Evolutionary conservation across 2,113 vertebrate species (phyloP), one percentile per base, ranked within the genome.

Genomic region (Cariama cristata): DNA sequence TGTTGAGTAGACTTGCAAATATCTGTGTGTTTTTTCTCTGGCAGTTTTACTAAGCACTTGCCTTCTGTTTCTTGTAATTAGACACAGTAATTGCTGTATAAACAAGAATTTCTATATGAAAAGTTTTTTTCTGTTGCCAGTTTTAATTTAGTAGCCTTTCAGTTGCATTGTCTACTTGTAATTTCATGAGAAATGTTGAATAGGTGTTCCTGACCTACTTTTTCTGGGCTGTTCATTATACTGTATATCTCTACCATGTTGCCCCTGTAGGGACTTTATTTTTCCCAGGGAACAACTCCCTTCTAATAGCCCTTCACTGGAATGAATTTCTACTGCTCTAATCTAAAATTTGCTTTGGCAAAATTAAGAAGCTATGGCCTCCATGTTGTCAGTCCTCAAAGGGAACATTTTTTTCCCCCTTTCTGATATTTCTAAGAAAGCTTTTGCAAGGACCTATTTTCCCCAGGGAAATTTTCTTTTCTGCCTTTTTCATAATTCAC

Each of bases 151-250:
- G 26, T 60, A 50, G 33, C 42, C 30, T 94, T 94, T 53, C 47
- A 68, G 53, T 91, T 76, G 49, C 33, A 13, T 64, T 93, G 69
- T 79, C 58, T 84, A 26, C 64, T 64, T 82, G 17, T 33, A 79
- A 73, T 66, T 93, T 95, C 28, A 56, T 52, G 55, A 80, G 45
- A 64, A 62, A 60, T 56, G 67, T 32, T 93, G 80, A 94, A 58
- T 69, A 83, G 53, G 19, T 76, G 40, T 56, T 87, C 50, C 73
- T 97, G 95, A 93, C 89, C 77, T 93, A 79, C 66, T 94, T 94
- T 84, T 9, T 71, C 49, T 68, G 14, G 71, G 50, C 32, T 72
- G 18, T 85, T 96, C 26, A 28, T 86, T 75, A 44, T 49, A 28
- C 12, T 83, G 28, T 69, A 8, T 79, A 52, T 58, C 50, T 93